These are phyloP conservation scores for Battus philenor DNA, from an alignment of 1,140 invertebrate genomes.

Conservation along the genomic window DNA sequence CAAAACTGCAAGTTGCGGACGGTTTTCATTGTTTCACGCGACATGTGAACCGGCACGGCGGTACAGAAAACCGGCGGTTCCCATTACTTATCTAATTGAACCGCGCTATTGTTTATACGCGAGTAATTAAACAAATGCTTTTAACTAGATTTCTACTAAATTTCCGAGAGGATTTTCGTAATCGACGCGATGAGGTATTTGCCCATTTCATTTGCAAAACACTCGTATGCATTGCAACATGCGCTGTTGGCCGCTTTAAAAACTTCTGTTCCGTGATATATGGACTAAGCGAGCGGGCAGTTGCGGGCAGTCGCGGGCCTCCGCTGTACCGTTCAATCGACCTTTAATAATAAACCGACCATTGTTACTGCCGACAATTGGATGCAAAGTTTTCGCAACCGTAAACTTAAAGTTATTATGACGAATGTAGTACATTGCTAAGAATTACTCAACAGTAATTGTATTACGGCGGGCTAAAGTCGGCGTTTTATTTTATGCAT, in stretches of 20 bases:
- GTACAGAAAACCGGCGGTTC: slow-evolving; percentile 43
- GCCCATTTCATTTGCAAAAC: slow-evolving; percentile 16
- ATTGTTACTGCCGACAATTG: slow-evolving; percentile 49
- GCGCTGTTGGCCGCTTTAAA: slow-evolving; percentile 20
- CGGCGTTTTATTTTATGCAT: slow-evolving; percentile 56
- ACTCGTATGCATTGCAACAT: too few relatives aligned
- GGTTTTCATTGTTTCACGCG: slow-evolving; percentile 30
- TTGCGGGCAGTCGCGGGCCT: not conserved
- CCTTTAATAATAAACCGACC: slow-evolving; percentile 51
- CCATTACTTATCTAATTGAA: slow-evolving; percentile 68
- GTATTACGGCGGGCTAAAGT: slow-evolving; percentile 57
- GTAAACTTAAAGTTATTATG: slow-evolving; percentile 34
- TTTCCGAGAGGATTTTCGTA: slow-evolving; percentile 46
- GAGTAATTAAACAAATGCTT: slow-evolving; percentile 50
- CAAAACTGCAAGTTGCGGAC: slow-evolving; percentile 3
- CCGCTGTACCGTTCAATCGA: slow-evolving; percentile 41
- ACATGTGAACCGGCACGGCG: slow-evolving; percentile 44
- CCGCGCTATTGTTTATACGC: slow-evolving; percentile 51
- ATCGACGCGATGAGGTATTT: slow-evolving; percentile 20
- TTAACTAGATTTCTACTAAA: slow-evolving; percentile 59
- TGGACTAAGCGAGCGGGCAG: too few relatives aligned
- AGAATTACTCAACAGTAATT: slow-evolving; percentile 65
- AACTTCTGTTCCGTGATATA: slow-evolving; percentile 38
- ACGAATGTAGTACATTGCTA: slow-evolving; percentile 43
- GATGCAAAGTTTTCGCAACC: slow-evolving; percentile 53